phyloP scores from a whole-genome alignment of 2,797 vertebrate species.

The Onychomys arenicola region DNA sequence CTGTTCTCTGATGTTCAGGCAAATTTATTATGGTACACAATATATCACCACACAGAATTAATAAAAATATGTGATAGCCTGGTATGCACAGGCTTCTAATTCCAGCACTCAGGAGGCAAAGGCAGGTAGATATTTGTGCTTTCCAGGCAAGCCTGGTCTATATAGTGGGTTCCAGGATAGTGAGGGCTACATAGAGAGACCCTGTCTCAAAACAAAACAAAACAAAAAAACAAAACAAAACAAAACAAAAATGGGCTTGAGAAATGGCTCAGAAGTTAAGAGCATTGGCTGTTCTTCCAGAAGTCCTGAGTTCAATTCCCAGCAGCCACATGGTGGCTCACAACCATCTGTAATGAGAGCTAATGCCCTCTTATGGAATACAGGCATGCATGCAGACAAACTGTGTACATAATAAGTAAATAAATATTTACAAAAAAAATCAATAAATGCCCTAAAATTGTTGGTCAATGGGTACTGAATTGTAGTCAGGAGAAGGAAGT shows the following conservation, averaged over 20 bases:
- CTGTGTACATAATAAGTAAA: neutral
- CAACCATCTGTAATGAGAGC: neutral
- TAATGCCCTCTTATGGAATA: neutral
- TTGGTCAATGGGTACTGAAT: neutral
- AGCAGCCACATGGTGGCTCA: neutral
- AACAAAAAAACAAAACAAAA: neutral
- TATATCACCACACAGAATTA: too few species aligned
- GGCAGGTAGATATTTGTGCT: neutral
- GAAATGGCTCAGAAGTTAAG: neutral
- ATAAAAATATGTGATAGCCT: neutral
- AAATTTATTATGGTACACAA: too few species aligned
- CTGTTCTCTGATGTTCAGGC: too few species aligned
- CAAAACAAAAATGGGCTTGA: neutral
- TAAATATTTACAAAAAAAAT: neutral
- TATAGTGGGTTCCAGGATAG: neutral
- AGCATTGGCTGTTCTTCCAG: neutral
- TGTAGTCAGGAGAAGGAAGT: neutral
- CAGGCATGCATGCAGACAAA: neutral
- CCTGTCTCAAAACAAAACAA: neutral
- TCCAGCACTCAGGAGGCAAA: neutral
- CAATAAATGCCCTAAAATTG: neutral
- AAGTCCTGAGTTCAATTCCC: neutral
- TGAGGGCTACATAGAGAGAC: neutral
- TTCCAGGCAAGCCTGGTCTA: neutral
- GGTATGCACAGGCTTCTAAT: neutral